Evolutionary conservation across 2,888 invertebrate species (phyloP).

Genomic region (Diplolepis rosae): DNA sequence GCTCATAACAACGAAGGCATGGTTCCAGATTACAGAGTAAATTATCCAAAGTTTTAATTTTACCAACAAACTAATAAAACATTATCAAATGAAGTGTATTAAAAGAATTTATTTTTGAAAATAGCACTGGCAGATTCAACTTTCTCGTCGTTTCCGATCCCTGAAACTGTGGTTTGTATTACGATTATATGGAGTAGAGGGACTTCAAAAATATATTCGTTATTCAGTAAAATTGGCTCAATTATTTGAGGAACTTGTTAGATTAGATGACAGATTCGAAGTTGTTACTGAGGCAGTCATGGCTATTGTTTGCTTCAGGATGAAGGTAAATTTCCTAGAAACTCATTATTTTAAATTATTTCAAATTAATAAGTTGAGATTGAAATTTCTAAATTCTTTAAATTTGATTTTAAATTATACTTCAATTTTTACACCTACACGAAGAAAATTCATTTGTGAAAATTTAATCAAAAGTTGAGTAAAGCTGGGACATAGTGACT

Average conservation of each 20-base stretch:
- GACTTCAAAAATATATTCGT: slow-evolving; percentile 84
- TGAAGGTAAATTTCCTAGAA: slow-evolving; percentile 76
- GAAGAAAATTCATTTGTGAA: too few relatives aligned
- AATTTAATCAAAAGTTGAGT: too few relatives aligned
- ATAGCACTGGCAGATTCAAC: slow-evolving; percentile 89
- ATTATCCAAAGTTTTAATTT: slow-evolving; percentile 37
- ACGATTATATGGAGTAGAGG: slow-evolving; percentile 86
- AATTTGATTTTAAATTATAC: too few relatives aligned
- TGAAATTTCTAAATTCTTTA: too few relatives aligned
- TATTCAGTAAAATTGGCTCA: slow-evolving; percentile 84
- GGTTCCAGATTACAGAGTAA: slow-evolving; percentile 79
- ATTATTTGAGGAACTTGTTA: slow-evolving; percentile 83
- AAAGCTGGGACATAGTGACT: too few relatives aligned
- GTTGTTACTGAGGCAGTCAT: slow-evolving; percentile 82
- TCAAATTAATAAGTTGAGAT: background rate
- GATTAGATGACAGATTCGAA: slow-evolving; percentile 84
- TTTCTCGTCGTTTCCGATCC: slow-evolving; percentile 90
- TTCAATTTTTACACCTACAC: too few relatives aligned
- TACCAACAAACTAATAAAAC: background rate
- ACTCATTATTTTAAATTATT: background rate
- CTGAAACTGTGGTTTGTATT: slow-evolving; percentile 94
- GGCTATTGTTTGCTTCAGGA: slow-evolving; percentile 83
- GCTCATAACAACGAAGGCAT: slow-evolving; percentile 82
- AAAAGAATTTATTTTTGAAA: slow-evolving; percentile 51
- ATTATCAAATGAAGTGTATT: background rate